Evolutionary conservation across 2,113 vertebrate genomes (phyloP), one percentile per base, ranked within the genome.

Genomic region (Protomyctophum bolini): DNA sequence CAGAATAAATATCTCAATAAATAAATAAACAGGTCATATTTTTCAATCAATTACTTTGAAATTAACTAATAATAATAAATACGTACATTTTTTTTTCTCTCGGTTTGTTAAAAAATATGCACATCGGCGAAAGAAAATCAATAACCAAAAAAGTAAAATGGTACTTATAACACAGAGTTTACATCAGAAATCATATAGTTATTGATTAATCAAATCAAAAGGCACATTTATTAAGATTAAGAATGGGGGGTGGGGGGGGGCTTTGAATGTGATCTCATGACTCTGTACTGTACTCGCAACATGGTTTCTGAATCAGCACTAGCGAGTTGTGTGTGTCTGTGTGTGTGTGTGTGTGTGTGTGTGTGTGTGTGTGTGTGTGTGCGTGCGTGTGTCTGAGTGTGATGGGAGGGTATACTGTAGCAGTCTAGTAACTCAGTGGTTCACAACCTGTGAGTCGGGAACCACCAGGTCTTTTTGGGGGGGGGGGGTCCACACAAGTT

Each of bases 151-250:
- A 88, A 87, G 66, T 67, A 84, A 21, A 90, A 87, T 76, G 87
- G 87, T 92, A 93, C 87, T 88, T 87, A 88, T 87, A 88, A 90
- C 90, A 93, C 91, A 90, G 91, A 89, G 84, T 91, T 91, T 92
- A 93, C 89, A 91, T 84, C 33, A 73, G 74, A 93, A 94, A 93
- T 92, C 65, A 93, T 88, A 91, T 41, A 86, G 81, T 89, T 92
- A 90, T 92, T 94, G 88, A 92, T 91, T 88, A 91, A 87, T 92
- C 78, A 94, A 94, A 94, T 93, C 88, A 94, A 94, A 94, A 94
- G 93, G 93, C 93, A 94, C 93, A 93, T 94, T 94, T 93, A 94
- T 94, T 92, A 93, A 93, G 88, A 94, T 93, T 93, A 90, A 88
- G 87, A 87, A 89, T 86, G 87, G 91, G 33, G 33, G 33, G n/a